A percentile compares a stretch with the other conserved stretches of the same genome.
Conservation (phyloP, 1,140 invertebrate species). For the Trachymyrmex septentrionalis region DNA sequence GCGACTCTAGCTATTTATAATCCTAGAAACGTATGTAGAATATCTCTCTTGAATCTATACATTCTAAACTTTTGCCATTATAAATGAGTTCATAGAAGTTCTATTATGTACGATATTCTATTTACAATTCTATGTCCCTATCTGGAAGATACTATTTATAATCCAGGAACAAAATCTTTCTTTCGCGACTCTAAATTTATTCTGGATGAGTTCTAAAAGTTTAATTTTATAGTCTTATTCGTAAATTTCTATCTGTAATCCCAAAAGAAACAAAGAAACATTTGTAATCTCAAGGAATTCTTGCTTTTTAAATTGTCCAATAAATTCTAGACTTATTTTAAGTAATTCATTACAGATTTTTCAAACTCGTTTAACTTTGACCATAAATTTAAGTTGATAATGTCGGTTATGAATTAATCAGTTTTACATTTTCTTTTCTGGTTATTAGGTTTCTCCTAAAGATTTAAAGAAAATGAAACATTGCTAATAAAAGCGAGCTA, state of each 20-base stretch:
- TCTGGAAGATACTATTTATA: background rate
- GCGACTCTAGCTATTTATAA: slow-evolving; percentile 19
- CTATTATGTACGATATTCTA: slow-evolving; percentile 6
- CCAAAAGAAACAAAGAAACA: background rate
- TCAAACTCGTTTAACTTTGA: background rate
- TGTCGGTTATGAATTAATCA: background rate
- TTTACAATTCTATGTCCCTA: background rate
- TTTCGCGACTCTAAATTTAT: background rate
- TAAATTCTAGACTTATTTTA: background rate
- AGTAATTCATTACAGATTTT: background rate
- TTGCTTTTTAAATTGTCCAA: background rate
- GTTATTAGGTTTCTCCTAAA: too few species aligned
- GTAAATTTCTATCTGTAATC: background rate
- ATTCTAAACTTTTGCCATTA: slow-evolving; percentile 6
- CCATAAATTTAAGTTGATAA: background rate
- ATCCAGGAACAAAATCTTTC: background rate
- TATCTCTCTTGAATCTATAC: background rate
- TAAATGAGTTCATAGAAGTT: background rate
- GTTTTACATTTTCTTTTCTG: background rate
- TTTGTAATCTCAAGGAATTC: background rate
- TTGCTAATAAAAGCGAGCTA: background rate
- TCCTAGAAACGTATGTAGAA: background rate
- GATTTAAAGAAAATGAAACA: background rate
- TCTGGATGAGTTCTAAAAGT: background rate
- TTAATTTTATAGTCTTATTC: background rate